phyloP scores from a whole-genome alignment of 2,797 vertebrate species.

The Cuniculus paca region DNA sequence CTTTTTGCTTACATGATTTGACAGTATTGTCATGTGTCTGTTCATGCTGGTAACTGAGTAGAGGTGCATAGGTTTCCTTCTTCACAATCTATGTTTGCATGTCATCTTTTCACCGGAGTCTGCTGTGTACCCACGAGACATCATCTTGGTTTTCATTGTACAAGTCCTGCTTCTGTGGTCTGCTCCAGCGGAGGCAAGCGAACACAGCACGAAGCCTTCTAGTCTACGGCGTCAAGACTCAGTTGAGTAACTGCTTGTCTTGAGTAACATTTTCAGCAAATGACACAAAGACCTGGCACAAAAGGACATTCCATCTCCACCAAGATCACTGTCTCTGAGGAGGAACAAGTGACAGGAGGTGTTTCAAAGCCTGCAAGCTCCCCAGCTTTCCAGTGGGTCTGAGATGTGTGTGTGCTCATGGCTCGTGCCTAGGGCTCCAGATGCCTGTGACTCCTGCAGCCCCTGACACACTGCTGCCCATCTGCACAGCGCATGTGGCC shows the following conservation, averaged over 20 bases:
- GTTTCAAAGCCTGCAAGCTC: neutral
- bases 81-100: neutral
- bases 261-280: constrained; percentile 20
- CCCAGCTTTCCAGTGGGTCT: neutral
- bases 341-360: neutral
- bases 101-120: neutral
- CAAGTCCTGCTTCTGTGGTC: neutral
- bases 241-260: neutral
- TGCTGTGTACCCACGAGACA: neutral
- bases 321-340: neutral
- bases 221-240: neutral
- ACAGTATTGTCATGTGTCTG: neutral
- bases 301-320: neutral
- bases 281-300: neutral
- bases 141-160: neutral
- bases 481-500: constrained; percentile 20
- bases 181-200: neutral
- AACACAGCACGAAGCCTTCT: neutral
- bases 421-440: neutral
- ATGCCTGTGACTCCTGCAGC: neutral
- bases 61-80: neutral
- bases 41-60: neutral
- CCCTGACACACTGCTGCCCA: neutral
- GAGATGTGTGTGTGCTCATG: neutral
- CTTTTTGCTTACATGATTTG: neutral